phyloP scores from a whole-genome alignment of 2,113 vertebrate genomes.

The Gavialis gangeticus region DNA sequence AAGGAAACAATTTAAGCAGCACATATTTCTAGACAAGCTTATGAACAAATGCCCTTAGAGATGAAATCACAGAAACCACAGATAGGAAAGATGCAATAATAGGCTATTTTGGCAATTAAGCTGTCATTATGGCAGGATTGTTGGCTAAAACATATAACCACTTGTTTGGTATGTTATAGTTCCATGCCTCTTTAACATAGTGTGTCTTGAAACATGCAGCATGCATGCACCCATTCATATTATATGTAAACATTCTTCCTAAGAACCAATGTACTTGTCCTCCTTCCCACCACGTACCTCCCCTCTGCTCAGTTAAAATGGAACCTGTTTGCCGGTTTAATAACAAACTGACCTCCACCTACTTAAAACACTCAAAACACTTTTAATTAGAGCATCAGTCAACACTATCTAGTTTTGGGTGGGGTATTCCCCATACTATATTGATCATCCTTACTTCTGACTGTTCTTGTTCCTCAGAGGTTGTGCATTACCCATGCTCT shows the following conservation, averaged over 20 bases:
- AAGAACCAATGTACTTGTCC: neutral
- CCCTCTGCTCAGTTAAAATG: neutral
- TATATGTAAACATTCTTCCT: neutral
- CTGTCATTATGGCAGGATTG: neutral
- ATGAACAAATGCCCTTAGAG: conserved; percentile 33
- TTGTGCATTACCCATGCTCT: neutral
- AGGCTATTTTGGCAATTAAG: conserved; percentile 22
- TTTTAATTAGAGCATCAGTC: too few species aligned
- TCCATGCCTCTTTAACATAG: neutral
- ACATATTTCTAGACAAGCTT: conserved; percentile 44
- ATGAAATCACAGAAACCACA: neutral
- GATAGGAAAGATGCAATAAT: neutral
- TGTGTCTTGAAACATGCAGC: neutral
- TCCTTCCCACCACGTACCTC: too few species aligned
- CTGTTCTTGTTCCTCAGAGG: neutral
- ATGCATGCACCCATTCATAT: neutral
- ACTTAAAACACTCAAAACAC: too few species aligned
- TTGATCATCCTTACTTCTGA: neutral
- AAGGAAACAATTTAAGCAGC: conserved; percentile 55
- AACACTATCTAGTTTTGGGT: too few species aligned
- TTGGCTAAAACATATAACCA: neutral
- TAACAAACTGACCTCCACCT: neutral
- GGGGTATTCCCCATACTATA: neutral
- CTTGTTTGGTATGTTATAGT: neutral
- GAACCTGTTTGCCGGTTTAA: neutral